Base-by-base conservation (phyloP, 1,140 invertebrate genomes). In the Bicyclus anynana region DNA sequence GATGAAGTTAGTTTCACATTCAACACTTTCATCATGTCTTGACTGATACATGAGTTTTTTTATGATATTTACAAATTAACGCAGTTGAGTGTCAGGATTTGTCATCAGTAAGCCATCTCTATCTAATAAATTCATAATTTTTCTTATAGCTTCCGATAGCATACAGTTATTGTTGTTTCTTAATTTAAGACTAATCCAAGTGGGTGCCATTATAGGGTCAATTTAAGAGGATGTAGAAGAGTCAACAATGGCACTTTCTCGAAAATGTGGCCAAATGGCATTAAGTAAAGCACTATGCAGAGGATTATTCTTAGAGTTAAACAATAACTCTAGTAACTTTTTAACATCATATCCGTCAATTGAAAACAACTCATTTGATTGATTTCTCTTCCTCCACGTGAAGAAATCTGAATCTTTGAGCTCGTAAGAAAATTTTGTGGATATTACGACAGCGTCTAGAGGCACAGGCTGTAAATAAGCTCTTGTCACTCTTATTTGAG, bases 151-250 rank as follows among this genome's bases (percentile, higher is more conserved):
- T 70, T 94, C 93, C 2, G 91, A 89, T 17, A 96, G 87, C 62
- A 94, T 89, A 68, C 93, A 95, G 6, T 90, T 88, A 2, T 92
- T 90, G 35, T 90, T 87, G 2, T 92, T 84, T 48, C 91, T 86
- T 71, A 92, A 91, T 69, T 91, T 91, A 0, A 93, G 85, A 71
- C 89, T 89, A 13, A 94, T 92, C 92, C 97, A 98, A 59, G 93
- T 91, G 0, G 95, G 94, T 18, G 97, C 97, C 69, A 94, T 92
- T 18, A 94, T 85, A 7, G 97, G 96, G 74, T 97, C 93, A 67
- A 99, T 93, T 88, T 98, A 96, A 33, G 94, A 95, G 78, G 96
- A 96, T 53, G 92, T 93, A 75, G 96, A 93, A 64, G 94, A 96
- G 74, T 99, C 97, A 1, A 97, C 93, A 21, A 98, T 93, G 23